These are phyloP conservation scores for Penaeus vannamei DNA, from an alignment of 1,140 invertebrate species.

Conservation along the genomic window DNA sequence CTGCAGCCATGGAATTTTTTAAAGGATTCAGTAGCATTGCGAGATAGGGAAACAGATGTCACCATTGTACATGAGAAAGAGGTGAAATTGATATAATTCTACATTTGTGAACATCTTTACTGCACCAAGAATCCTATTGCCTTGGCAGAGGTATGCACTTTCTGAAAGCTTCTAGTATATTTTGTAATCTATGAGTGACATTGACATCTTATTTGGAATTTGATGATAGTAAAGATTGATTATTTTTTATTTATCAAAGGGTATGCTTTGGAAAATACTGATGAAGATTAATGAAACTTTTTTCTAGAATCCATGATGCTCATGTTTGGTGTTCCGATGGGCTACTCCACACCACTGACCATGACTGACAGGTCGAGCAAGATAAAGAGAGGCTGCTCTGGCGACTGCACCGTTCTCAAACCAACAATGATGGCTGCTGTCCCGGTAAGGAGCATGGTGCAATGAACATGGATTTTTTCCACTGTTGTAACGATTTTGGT, in stretches of 20 bases:
- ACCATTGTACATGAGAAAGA: no score
- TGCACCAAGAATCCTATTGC: no score
- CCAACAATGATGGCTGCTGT: conserved; percentile 97
- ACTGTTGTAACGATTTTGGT: not conserved
- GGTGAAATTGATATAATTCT: no score
- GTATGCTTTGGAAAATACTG: not conserved
- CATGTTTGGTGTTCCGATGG: conserved; percentile 88
- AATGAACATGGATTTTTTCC: not conserved
- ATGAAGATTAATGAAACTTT: not conserved
- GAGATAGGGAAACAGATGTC: no score
- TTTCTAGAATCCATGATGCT: conserved; percentile 69
- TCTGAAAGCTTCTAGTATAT: no score
- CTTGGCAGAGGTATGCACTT: no score
- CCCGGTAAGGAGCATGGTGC: conserved; percentile 74
- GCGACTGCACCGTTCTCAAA: conserved; percentile 90
- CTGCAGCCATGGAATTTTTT: no score
- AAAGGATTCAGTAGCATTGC: no score
- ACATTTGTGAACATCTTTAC: no score
- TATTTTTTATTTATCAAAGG: not conserved
- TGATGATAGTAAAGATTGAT: not conserved
- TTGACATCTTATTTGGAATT: no score
- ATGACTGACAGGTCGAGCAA: conserved; percentile 96
- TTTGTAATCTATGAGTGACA: no score
- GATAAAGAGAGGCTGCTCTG: conserved; percentile 86
- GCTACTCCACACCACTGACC: conserved; percentile 95